These are phyloP conservation scores for Drosophila auraria DNA, from an alignment of 1,140 invertebrate genomes.

Conservation along the genomic window DNA sequence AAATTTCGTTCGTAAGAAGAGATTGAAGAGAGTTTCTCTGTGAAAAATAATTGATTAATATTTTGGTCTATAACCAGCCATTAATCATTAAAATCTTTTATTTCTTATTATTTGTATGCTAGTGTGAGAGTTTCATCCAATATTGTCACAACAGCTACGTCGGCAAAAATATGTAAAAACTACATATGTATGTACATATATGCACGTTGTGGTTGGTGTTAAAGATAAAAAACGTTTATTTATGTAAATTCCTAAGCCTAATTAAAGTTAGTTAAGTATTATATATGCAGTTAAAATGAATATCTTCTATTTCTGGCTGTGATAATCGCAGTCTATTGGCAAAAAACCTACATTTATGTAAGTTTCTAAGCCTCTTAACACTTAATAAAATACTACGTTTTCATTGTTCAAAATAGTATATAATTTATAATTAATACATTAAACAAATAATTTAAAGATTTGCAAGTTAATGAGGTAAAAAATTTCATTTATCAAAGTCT, in stretches of 20 bases:
- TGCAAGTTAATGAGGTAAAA: background rate
- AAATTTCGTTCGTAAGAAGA: slow-evolving; percentile 32
- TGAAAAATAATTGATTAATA: too few species aligned
- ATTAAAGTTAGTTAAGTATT: background rate
- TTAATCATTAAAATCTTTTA: background rate
- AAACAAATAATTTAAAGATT: background rate
- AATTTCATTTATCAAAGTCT: too few species aligned
- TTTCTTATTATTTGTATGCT: background rate
- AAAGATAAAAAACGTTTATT: background rate
- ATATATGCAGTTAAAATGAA: too few species aligned
- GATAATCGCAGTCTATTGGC: background rate
- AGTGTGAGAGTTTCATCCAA: slow-evolving; percentile 10
- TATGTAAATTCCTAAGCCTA: background rate
- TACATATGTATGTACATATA: slow-evolving; percentile 1
- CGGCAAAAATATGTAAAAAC: slow-evolving; percentile 52
- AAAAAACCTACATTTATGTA: background rate
- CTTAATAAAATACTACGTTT: background rate
- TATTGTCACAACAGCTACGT: slow-evolving; percentile 57
- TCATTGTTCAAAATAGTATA: background rate
- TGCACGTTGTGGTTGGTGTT: background rate
- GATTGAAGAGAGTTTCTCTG: background rate
- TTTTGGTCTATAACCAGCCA: too few species aligned
- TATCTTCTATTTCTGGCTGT: background rate
- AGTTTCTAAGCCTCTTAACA: background rate
- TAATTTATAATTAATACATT: too few species aligned